Percentiles rank a stretch among this genome's conserved stretches.
Conservation (phyloP, 2,888 invertebrate species). For the Polymixis flavicincta region DNA sequence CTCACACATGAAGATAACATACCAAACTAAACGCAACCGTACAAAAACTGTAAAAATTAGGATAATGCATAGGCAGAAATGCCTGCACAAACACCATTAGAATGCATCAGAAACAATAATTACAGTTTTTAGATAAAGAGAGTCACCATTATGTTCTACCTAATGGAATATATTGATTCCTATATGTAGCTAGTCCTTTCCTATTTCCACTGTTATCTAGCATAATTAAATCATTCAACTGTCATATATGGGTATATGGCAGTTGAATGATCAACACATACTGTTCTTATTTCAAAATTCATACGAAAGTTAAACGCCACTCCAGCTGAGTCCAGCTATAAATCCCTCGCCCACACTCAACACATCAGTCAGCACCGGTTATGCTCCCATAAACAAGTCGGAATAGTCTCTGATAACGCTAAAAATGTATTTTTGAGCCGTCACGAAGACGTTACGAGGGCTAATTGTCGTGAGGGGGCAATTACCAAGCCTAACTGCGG, state of each 20-base stretch:
- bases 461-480: slow-evolving; percentile 81
- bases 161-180: not conserved
- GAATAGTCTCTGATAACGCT: slow-evolving; percentile 70
- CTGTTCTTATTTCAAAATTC: slow-evolving; percentile 14
- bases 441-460: slow-evolving; percentile 77
- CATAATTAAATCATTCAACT: not conserved
- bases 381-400: slow-evolving; percentile 62
- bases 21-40: too few species aligned
- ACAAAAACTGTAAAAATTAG: too few species aligned
- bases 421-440: slow-evolving; percentile 75
- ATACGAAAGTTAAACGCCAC: slow-evolving; percentile 17
- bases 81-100: too few species aligned
- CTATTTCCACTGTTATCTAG: not conserved
- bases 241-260: not conserved
- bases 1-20: too few species aligned
- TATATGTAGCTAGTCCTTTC: not conserved
- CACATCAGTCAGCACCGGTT: slow-evolving; percentile 56
- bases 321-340: slow-evolving; percentile 10
- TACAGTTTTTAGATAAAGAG: too few species aligned
- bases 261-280: not conserved
- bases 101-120: too few species aligned
- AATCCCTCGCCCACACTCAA: slow-evolving; percentile 41
- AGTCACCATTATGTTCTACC: not conserved
- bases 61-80: too few species aligned
- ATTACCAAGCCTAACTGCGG: slow-evolving; percentile 76